Evolutionary conservation across 2,113 vertebrate genomes (phyloP).

Genomic region (Pterocles gutturalis): DNA sequence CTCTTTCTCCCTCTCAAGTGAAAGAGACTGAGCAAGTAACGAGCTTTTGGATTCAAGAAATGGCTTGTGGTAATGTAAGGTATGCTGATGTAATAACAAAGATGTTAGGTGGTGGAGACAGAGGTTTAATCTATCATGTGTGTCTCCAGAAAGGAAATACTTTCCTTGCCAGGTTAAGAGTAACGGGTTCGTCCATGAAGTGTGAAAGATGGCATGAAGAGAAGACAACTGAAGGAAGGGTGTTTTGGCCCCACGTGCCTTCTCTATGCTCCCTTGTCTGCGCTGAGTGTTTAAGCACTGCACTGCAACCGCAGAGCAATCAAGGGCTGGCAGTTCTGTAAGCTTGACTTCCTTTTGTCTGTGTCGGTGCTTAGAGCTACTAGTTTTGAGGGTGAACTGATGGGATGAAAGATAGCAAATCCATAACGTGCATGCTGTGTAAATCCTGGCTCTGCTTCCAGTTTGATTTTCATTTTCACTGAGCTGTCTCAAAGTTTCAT

Average conservation of each 20-base stretch:
- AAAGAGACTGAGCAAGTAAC: not conserved
- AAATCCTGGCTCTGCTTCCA: not conserved
- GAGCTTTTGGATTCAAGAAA: not conserved
- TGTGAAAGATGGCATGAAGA: constrained; percentile 19
- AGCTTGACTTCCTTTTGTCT: not conserved
- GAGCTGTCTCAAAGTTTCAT: not conserved
- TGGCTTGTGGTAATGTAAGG: not conserved
- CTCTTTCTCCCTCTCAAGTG: not conserved
- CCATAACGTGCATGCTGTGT: not conserved
- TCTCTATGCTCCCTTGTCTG: not conserved
- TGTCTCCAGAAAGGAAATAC: constrained; percentile 42
- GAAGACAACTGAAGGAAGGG: not conserved
- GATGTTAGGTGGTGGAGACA: constrained; percentile 8
- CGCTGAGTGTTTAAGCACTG: not conserved
- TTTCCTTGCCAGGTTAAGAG: constrained; percentile 4
- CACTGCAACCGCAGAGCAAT: not conserved
- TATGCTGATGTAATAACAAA: constrained; percentile 21
- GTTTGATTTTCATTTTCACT: not conserved
- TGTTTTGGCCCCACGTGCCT: not conserved
- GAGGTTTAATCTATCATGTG: constrained; percentile 20
- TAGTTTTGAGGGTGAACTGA: not conserved
- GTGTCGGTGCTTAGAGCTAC: not conserved
- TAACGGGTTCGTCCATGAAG: not conserved
- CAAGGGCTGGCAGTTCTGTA: not conserved
- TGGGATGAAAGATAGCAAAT: not conserved